Evolutionary conservation across 2,797 vertebrate species (phyloP).

Genomic region (Helarctos malayanus): DNA sequence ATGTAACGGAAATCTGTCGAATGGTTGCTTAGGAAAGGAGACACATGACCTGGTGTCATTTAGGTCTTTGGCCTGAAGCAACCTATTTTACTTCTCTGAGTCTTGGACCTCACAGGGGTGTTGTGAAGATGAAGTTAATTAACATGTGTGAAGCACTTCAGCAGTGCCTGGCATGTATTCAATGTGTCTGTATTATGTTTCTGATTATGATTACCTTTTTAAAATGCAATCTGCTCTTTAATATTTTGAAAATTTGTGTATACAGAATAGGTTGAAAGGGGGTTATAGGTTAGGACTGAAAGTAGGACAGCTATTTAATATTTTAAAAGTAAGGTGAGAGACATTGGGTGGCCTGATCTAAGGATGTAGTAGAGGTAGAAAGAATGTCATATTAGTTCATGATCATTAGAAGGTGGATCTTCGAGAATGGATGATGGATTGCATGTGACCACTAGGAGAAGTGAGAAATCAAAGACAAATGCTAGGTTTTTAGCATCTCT

Average conservation of each 20-base stretch:
- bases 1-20: background rate
- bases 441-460: background rate
- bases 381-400: background rate
- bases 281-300: background rate
- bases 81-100: background rate
- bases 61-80: background rate
- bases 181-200: background rate
- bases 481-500: background rate
- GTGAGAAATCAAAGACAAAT: background rate
- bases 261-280: background rate
- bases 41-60: background rate
- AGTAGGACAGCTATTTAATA: background rate
- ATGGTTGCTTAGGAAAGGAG: background rate
- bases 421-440: background rate
- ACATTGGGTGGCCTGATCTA: background rate
- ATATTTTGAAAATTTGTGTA: background rate
- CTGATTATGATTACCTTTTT: background rate
- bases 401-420: background rate
- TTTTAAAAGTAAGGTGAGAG: constrained; percentile 12
- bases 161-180: background rate
- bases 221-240: background rate
- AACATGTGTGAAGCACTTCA: background rate
- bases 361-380: background rate
- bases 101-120: background rate
- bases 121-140: constrained; percentile 20